Evolutionary conservation across 2,113 vertebrate species (phyloP).

Genomic region (Edolisoma coerulescens): DNA sequence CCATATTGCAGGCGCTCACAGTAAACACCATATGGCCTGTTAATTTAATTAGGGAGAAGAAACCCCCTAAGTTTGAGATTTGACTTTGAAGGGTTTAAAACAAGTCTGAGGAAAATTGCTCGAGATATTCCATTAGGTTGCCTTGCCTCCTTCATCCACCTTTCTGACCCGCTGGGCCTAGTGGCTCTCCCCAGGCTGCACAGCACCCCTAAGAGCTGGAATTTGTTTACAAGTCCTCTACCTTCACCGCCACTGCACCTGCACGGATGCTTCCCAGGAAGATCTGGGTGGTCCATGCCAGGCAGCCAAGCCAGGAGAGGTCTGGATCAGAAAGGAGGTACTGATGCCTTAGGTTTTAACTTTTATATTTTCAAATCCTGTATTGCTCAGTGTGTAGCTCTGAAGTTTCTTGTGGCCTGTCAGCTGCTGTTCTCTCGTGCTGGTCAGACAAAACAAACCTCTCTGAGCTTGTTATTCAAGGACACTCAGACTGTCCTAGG

Average conservation of each 20-base stretch:
- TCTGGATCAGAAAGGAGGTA: neutral
- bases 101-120: slow-evolving; percentile 38
- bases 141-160: neutral
- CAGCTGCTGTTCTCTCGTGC: too few relatives aligned
- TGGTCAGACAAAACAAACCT: too few relatives aligned
- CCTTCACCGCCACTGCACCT: neutral
- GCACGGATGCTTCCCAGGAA: neutral
- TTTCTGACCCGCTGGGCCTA: neutral
- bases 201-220: neutral
- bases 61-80: slow-evolving; percentile 62
- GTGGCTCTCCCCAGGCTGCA: neutral
- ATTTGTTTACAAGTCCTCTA: neutral
- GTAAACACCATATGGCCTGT: slow-evolving; percentile 75
- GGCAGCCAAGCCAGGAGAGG: neutral
- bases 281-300: neutral
- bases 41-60: slow-evolving; percentile 73
- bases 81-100: slow-evolving; percentile 64
- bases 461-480: too few relatives aligned
- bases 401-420: too few relatives aligned
- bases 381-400: too few relatives aligned
- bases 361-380: too few relatives aligned
- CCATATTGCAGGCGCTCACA: slow-evolving; percentile 54
- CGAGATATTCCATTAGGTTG: neutral
- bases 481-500: too few relatives aligned
- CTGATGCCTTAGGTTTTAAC: too few relatives aligned